These are phyloP conservation scores for Epistrophe eligans DNA, from an alignment of 2,888 invertebrate species.

Conservation along the genomic window DNA sequence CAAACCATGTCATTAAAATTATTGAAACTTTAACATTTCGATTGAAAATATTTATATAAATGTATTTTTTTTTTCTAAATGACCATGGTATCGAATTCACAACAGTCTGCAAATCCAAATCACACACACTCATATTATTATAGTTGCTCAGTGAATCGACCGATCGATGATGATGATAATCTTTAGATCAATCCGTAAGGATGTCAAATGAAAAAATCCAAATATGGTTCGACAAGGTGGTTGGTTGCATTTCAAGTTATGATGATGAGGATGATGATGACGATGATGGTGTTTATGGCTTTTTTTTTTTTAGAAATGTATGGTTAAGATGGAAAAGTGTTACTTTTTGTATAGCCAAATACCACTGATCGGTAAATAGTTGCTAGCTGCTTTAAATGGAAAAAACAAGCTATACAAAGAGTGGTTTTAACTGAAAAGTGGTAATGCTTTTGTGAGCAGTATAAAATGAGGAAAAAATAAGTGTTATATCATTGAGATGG, in stretches of 20 bases:
- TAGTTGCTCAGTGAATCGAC: not conserved
- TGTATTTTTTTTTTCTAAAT: not conserved
- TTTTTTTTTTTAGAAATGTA: not conserved
- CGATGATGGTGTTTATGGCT: constrained; percentile 12
- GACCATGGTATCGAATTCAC: constrained; percentile 25
- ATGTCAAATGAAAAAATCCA: constrained; percentile 44
- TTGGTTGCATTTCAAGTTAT: constrained; percentile 37
- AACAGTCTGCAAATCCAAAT: constrained; percentile 16
- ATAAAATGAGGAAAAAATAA: not conserved
- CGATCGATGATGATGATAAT: constrained; percentile 32
- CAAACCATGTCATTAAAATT: not conserved
- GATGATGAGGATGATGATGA: constrained; percentile 8
- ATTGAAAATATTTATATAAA: not conserved
- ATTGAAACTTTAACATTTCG: not conserved
- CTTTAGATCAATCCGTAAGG: constrained; percentile 27
- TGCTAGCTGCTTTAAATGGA: constrained; percentile 45
- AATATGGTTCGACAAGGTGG: constrained; percentile 53
- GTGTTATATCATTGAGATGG: constrained; percentile 48
- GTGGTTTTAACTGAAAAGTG: constrained; percentile 34
- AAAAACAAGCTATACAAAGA: constrained; percentile 42
- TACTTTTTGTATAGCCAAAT: constrained; percentile 21
- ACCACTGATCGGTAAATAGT: constrained; percentile 16
- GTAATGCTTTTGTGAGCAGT: not conserved
- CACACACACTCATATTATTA: not conserved
- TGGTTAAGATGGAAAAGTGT: constrained; percentile 26